Percentiles rank a stretch among this genome's conserved stretches.
Evolutionary conservation across 2,888 invertebrate genomes (phyloP).

Genomic region (Cataglyphis rosenhaueri): DNA sequence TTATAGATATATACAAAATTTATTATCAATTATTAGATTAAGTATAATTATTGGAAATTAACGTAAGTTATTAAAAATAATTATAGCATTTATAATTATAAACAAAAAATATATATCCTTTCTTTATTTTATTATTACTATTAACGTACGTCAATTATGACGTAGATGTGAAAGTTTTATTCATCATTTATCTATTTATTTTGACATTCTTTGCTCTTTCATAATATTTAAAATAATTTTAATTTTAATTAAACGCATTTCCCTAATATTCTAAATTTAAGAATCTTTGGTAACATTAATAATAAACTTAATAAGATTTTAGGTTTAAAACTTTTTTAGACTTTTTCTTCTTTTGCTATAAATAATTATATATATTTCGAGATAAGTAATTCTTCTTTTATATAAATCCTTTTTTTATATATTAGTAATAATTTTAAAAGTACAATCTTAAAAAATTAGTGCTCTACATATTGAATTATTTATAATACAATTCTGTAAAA

Average conservation of each 20-base stretch:
- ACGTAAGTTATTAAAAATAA: background rate
- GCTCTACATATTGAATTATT: background rate
- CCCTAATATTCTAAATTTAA: constrained; percentile 18
- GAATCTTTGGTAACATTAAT: constrained; percentile 19
- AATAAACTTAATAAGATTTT: background rate
- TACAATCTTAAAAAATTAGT: background rate
- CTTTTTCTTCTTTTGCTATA: background rate
- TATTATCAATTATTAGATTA: background rate
- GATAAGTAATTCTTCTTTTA: background rate
- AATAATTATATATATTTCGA: background rate
- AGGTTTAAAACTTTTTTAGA: constrained; percentile 14
- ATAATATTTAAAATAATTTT: constrained; percentile 29
- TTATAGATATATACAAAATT: background rate
- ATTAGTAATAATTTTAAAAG: background rate
- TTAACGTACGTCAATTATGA: constrained; percentile 24
- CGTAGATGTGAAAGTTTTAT: constrained; percentile 14
- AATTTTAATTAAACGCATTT: constrained; percentile 12
- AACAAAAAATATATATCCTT: background rate
- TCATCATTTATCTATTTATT: constrained; percentile 8
- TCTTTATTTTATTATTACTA: constrained; percentile 19
- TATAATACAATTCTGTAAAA: background rate
- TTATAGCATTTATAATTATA: background rate
- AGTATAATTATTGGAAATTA: background rate
- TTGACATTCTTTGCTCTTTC: background rate
- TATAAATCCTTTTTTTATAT: background rate